A percentile compares a stretch with the other conserved stretches of the same genome.
These are phyloP conservation scores for Phania funesta DNA, from an alignment of 2,888 invertebrate genomes.

Conservation along the genomic window DNA sequence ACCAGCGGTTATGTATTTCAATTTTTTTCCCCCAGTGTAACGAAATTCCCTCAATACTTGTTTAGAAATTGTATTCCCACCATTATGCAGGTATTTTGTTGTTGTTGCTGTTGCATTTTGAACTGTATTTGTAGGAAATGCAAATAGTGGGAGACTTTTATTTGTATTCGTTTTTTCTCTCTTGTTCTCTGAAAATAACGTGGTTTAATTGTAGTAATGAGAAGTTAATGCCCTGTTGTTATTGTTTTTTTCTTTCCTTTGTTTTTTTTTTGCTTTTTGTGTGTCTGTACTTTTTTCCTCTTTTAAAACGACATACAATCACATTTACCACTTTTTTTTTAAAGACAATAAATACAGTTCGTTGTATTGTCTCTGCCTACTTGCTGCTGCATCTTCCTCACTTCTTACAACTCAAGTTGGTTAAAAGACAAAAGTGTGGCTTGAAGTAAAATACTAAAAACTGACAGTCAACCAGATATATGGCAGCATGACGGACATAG, in stretches of 20 bases:
- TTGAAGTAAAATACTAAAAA: neutral
- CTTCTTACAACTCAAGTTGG: neutral
- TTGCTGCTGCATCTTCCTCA: neutral
- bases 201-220: constrained; percentile 58
- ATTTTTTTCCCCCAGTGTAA: constrained; percentile 32
- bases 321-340: constrained; percentile 25
- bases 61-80: constrained; percentile 38
- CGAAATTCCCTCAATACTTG: constrained; percentile 14
- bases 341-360: constrained; percentile 14
- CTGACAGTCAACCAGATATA: neutral
- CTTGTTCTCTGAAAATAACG: constrained; percentile 38
- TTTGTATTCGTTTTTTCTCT: neutral
- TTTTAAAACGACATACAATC: constrained; percentile 11
- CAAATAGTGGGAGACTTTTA: constrained; percentile 50
- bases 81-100: constrained; percentile 31
- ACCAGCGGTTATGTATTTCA: neutral
- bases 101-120: constrained; percentile 7
- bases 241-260: constrained; percentile 20
- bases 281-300: constrained; percentile 29
- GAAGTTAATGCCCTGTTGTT: constrained; percentile 66
- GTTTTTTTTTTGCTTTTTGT: neutral
- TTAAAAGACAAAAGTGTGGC: neutral
- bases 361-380: constrained; percentile 21
- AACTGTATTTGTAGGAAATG: constrained; percentile 54
- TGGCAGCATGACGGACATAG: neutral